Evolutionary conservation across 2,797 vertebrate species (phyloP), one percentile per base, ranked within the genome.

Genomic region (Jordanella pulchra): DNA sequence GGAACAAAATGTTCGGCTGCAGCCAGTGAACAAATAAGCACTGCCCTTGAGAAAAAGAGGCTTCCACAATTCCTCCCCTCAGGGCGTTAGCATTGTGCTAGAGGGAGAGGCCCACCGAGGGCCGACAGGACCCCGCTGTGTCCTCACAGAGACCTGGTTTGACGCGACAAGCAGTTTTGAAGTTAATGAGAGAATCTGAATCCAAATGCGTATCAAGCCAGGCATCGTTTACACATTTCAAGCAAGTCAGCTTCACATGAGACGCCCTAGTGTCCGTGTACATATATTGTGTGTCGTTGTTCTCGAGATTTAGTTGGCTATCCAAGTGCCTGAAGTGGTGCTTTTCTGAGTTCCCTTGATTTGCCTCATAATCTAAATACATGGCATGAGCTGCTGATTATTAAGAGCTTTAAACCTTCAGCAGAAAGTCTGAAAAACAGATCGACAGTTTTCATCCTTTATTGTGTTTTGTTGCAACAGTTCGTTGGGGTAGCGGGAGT

Each of bases 1-100:
- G 98, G 98, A 99, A 99, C 96, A 99, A 99, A 97, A 98, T 98
- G 97, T 99, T 98, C 94, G 98, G 97, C 94, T 97, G 97, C 94
- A 97, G 96, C 95, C 97, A 99, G 94, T 99, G 95, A 99, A 94
- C 89, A 78, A 76, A 87, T 56, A 82, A 83, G 86, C 74, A 76
- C 83, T 70, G 87, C 87, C 85, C 87, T 89, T 86, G 84, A 89
- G 88, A 87, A 83, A 85, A 78, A 89, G 91, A 92, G 94, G 92
- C 91, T 94, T 94, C 94, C 94, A 93, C 94, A 91, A 92, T 95
- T 92, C 92, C 93, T 90, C 84, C 94, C 95, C 92, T 90, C 87
- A 84, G 89, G 92, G 93, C 91, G 93, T 95, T 94, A 93, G 93
- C 91, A 92, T 92, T 92, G 93, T 94, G 93, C 87, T 83, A 75